Evolutionary conservation across 2,888 invertebrate genomes (phyloP), one percentile per base, ranked within the genome.

Genomic region (Micoletzkya japonica): DNA sequence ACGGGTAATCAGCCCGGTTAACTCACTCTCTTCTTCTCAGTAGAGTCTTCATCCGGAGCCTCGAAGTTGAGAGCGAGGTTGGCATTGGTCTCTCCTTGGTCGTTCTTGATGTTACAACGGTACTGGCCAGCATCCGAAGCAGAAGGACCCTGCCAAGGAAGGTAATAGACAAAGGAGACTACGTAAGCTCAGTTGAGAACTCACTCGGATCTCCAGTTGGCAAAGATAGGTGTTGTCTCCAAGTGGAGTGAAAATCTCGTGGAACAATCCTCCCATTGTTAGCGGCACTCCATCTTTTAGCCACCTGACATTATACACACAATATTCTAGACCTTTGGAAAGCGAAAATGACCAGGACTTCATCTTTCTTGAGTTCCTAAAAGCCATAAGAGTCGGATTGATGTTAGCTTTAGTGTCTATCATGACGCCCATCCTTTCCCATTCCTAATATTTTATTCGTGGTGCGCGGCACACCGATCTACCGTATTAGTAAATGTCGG

Each of bases 61-160:
- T 95, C 95, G 88, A 97, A 94, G 88, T 97, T 96, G 82, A 97
- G 90, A 80, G 95, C 95, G 78, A 96, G 90, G 88, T 96, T 96
- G 73, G 95, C 95, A 87, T 95, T 95, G 77, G 95, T 90, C 90
- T 97, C 96, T 82, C 97, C 98, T 86, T 93, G 91, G 85, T 91
- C 90, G 88, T 96, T 97, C 87, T 94, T 95, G 84, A 95, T 94
- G 86, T 94, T 95, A 87, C 97, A 96, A 88, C 96, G 95, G 89
- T 97, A 98, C 75, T 95, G 90, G 79, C 97, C 98, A 82, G 95
- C 95, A 89, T 98, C 97, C 85, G 93, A 93, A 76, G 93, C 90
- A 85, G 93, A 93, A 77, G 95, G 95, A 88, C 95, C 94, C 92
- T 93, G 83, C 49, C 87, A 86, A 20, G 37, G 20, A 26, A 14